These are phyloP conservation scores for Meganola albula DNA, from an alignment of 2,888 invertebrate genomes.

Conservation along the genomic window DNA sequence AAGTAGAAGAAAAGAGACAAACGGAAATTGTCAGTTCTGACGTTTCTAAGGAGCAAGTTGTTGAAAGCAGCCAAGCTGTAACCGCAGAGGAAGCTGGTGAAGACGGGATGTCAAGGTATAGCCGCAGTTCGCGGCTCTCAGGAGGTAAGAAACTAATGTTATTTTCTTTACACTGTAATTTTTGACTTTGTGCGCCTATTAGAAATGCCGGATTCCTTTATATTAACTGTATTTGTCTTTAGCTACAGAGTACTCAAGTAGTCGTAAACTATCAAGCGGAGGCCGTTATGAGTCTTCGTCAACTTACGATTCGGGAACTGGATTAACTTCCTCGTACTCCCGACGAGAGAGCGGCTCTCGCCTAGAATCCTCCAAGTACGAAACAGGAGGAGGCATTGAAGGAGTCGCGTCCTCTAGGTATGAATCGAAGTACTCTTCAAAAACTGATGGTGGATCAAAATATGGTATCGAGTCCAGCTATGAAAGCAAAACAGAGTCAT, in stretches of 20 bases:
- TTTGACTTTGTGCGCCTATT: too few species aligned
- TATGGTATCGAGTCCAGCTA: constrained; percentile 36
- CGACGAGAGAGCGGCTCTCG: constrained; percentile 64
- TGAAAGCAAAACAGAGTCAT: constrained; percentile 34
- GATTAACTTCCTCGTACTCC: constrained; percentile 46
- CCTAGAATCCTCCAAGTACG: constrained; percentile 48
- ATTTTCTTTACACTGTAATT: too few species aligned
- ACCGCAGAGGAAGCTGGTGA: constrained; percentile 57
- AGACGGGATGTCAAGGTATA: constrained; percentile 78
- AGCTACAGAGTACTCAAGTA: constrained; percentile 61
- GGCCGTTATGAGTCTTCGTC: constrained; percentile 63
- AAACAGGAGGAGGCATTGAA: constrained; percentile 48
- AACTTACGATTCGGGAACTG: constrained; percentile 43
- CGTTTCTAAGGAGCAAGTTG: constrained; percentile 32
- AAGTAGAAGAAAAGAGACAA: constrained; percentile 26
- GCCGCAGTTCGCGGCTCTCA: constrained; percentile 79
- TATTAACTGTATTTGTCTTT: too few species aligned
- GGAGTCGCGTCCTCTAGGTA: constrained; percentile 52
- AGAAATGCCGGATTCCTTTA: too few species aligned
- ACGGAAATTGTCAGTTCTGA: constrained; percentile 27
- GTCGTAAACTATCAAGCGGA: constrained; percentile 51
- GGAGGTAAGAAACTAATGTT: constrained; percentile 67
- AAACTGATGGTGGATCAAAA: constrained; percentile 27
- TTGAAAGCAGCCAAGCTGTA: constrained; percentile 52
- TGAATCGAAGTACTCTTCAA: constrained; percentile 58